These are phyloP conservation scores for Strigamia transsilvanica DNA, from an alignment of 2,888 invertebrate genomes.

Conservation along the genomic window DNA sequence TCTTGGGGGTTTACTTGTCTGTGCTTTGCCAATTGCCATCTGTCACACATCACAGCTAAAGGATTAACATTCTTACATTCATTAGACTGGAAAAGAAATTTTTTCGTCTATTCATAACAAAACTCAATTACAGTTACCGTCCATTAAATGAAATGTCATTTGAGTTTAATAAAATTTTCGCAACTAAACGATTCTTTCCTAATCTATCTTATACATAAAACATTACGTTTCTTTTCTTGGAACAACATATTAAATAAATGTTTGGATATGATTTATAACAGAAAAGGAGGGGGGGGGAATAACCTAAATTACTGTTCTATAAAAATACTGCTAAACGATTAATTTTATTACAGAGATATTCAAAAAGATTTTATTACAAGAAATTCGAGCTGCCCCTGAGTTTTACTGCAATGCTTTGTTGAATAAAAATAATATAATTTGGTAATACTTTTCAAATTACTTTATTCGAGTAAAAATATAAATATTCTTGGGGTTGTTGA, in stretches of 20 bases:
- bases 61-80: constrained; percentile 30
- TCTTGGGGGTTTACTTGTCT: constrained; percentile 4
- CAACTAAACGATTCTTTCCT: background rate
- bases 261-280: background rate
- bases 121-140: constrained; percentile 12
- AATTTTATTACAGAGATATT: background rate
- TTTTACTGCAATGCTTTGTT: background rate
- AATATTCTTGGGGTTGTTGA: too few species aligned
- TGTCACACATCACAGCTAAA: constrained; percentile 26
- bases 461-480: background rate
- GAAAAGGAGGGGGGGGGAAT: background rate
- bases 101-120: constrained; percentile 9
- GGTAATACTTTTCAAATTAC: background rate
- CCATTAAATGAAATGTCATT: constrained; percentile 6
- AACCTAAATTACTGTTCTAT: background rate
- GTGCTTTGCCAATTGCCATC: constrained; percentile 2
- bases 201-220: constrained; percentile 5
- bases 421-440: background rate
- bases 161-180: constrained; percentile 9
- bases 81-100: constrained; percentile 12
- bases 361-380: background rate
- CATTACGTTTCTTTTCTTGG: background rate
- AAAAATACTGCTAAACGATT: background rate
- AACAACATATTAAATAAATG: constrained; percentile 11
- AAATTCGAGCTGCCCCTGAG: background rate